Evolutionary conservation across 2,113 vertebrate species (phyloP).

Genomic region (Chitala chitala): DNA sequence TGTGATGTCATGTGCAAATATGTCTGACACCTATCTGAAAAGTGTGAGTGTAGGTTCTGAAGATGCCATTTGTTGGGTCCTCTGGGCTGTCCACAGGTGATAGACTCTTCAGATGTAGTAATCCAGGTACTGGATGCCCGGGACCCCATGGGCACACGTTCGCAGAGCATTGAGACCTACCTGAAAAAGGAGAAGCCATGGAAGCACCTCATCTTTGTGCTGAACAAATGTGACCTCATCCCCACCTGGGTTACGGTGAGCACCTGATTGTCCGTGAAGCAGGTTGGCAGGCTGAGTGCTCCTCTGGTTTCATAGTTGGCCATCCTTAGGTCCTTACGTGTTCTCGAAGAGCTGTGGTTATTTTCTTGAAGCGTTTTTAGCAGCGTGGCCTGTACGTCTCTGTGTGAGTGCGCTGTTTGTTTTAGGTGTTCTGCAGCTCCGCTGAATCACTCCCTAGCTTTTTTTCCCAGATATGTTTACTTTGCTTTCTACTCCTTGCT

Average conservation of each 20-base stretch:
- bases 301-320: not conserved
- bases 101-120: constrained; percentile 95
- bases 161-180: constrained; percentile 85
- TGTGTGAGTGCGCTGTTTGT: no score
- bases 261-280: not conserved
- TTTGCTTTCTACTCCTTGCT: no score
- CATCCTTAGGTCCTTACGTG: no score
- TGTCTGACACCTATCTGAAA: no score
- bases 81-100: constrained; percentile 64
- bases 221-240: constrained; percentile 96
- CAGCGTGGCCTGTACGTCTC: no score
- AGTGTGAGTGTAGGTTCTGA: no score
- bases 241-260: constrained; percentile 93
- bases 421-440: no score
- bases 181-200: constrained; percentile 93
- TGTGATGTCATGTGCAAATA: no score
- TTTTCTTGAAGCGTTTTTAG: no score
- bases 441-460: no score
- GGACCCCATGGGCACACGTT: constrained; percentile 92
- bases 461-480: no score
- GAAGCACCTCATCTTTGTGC: constrained; percentile 96
- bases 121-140: constrained; percentile 95
- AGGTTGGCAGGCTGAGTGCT: not conserved
- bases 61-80: not conserved
- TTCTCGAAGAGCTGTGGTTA: no score